These are phyloP conservation scores for Columba guinea DNA, from an alignment of 2,797 vertebrate species.

Conservation along the genomic window DNA sequence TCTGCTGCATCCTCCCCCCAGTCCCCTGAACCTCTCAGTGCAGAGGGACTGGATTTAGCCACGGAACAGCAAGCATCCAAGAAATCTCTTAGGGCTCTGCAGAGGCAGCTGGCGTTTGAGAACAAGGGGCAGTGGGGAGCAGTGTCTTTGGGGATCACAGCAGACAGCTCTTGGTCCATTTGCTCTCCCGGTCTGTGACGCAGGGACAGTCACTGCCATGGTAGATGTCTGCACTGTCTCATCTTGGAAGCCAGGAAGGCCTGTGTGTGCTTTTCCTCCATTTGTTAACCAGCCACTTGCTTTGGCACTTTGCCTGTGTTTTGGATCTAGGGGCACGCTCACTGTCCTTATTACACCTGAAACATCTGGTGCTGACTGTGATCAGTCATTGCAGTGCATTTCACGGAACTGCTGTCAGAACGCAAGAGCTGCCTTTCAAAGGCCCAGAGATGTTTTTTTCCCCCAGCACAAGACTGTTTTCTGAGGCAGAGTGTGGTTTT, in stretches of 20 bases:
- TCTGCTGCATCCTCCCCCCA: not conserved
- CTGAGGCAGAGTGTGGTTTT: not conserved
- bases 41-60: not conserved
- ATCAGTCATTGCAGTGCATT: not conserved
- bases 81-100: not conserved
- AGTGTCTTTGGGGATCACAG: not conserved
- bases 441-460: not conserved
- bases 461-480: not conserved
- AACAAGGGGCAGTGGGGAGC: not conserved
- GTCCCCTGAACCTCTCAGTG: not conserved
- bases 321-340: rapidly evolving
- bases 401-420: not conserved
- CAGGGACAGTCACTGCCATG: not conserved
- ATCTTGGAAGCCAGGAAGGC: not conserved
- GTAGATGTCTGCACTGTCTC: not conserved
- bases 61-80: not conserved
- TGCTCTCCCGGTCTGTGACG: not conserved
- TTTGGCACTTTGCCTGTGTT: not conserved
- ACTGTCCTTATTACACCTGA: not conserved
- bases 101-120: not conserved
- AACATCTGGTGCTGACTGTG: not conserved
- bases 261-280: not conserved
- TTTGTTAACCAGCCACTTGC: not conserved
- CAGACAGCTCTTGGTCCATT: not conserved
- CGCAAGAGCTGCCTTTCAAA: not conserved